A percentile compares a stretch with the other conserved stretches of the same genome.
Conservation (phyloP, 1,140 invertebrate genomes). For the Magallana gigas region DNA sequence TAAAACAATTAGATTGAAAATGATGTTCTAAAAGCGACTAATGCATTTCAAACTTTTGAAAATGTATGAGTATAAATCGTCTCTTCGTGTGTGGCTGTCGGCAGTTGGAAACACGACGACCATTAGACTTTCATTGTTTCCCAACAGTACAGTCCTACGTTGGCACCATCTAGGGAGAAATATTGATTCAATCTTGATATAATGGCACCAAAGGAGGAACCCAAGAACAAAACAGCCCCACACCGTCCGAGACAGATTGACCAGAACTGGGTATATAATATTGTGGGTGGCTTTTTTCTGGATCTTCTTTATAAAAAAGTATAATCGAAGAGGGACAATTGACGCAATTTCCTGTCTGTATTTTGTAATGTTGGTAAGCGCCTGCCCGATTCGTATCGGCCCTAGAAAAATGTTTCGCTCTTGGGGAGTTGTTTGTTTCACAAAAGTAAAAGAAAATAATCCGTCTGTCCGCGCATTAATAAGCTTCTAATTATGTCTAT, state of each 20-base stretch:
- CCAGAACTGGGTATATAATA: not conserved
- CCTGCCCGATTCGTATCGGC: conserved; percentile 10
- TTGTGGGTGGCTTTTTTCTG: conserved; percentile 10
- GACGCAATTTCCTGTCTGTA: not conserved
- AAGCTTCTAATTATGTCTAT: not conserved
- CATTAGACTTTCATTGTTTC: conserved; percentile 12
- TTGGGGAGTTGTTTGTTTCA: not conserved
- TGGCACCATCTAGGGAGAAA: conserved; percentile 29
- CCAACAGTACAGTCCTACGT: not conserved
- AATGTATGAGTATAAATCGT: not conserved
- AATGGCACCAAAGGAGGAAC: conserved; percentile 25
- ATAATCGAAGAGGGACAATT: conserved; percentile 14
- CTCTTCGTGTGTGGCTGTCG: conserved; percentile 23
- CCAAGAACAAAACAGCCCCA: not conserved
- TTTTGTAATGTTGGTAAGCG: not conserved
- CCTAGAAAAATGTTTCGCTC: not conserved
- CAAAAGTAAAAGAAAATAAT: not conserved
- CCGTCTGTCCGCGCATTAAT: not conserved
- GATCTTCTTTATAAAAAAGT: not conserved
- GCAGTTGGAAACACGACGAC: not conserved
- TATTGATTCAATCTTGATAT: not conserved
- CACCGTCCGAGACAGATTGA: conserved; percentile 26
- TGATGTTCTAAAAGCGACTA: conserved; percentile 33
- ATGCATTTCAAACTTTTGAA: conserved; percentile 33
- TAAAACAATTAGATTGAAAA: conserved; percentile 41